Conservation (phyloP, 2,797 vertebrate species). For the Pangasius macronema region DNA sequence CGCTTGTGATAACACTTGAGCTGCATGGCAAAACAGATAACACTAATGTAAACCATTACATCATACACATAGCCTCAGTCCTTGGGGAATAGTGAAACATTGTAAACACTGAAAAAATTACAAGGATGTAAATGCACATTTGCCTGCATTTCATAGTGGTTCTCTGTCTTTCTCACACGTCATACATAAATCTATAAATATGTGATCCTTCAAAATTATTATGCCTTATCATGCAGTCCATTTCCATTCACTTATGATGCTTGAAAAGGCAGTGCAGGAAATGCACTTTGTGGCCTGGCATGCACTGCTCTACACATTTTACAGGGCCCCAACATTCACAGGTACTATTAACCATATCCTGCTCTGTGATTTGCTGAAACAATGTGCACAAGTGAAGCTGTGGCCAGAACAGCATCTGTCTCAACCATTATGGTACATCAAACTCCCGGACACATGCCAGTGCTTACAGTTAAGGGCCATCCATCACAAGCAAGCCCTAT, state of each 20-base stretch:
- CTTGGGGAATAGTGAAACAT: not conserved
- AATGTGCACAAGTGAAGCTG: constrained; percentile 28
- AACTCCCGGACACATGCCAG: constrained; percentile 6
- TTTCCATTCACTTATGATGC: not conserved
- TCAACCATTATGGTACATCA: constrained; percentile 31
- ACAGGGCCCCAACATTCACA: constrained; percentile 58
- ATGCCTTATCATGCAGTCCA: constrained; percentile 15
- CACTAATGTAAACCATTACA: constrained; percentile 21
- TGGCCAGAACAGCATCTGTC: constrained; percentile 28
- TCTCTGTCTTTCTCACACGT: not conserved
- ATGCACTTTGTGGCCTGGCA: constrained; percentile 35
- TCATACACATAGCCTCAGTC: constrained; percentile 6
- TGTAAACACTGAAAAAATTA: not conserved
- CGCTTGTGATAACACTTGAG: constrained; percentile 98
- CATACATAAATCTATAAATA: constrained; percentile 3
- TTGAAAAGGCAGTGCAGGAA: not conserved
- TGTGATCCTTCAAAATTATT: not conserved
- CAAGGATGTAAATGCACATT: not conserved
- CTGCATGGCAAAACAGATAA: constrained; percentile 66
- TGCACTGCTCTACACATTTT: constrained; percentile 38
- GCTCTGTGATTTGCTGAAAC: constrained; percentile 40
- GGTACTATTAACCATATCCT: constrained; percentile 49
- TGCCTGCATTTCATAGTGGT: not conserved
- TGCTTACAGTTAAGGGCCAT: constrained; percentile 17
- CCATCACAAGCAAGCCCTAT: constrained; percentile 23